Conservation (phyloP, 2,888 invertebrate species). For the Smittia sp. region DNA sequence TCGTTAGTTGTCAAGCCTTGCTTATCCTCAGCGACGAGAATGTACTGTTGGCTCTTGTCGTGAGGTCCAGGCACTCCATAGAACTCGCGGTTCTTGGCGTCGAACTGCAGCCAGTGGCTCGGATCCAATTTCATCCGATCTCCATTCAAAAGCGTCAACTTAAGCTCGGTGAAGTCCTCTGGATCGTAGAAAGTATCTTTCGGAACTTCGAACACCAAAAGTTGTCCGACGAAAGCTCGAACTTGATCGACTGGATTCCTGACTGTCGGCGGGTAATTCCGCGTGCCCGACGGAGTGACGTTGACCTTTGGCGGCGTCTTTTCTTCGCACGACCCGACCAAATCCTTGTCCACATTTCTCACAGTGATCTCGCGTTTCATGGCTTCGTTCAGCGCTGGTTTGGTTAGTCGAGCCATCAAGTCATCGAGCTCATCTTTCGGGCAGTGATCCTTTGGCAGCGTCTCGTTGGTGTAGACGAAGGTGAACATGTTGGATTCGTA, state of each 20-base stretch:
- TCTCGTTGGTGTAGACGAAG: constrained; percentile 77
- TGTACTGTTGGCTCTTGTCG: constrained; percentile 52
- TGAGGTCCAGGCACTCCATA: constrained; percentile 80
- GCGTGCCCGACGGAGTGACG: constrained; percentile 56
- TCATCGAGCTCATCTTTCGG: constrained; percentile 71
- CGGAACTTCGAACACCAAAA: constrained; percentile 78
- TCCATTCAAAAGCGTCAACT: constrained; percentile 69
- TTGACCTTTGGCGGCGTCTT: constrained; percentile 55
- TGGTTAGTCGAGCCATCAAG: constrained; percentile 55
- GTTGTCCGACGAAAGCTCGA: constrained; percentile 76
- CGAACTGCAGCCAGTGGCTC: constrained; percentile 85
- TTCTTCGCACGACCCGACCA: constrained; percentile 67
- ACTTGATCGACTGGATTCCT: constrained; percentile 83
- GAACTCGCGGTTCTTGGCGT: constrained; percentile 82
- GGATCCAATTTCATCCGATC: constrained; percentile 66
- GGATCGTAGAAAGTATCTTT: constrained; percentile 87
- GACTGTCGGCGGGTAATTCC: constrained; percentile 68
- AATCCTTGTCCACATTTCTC: constrained; percentile 63
- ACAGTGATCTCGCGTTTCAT: constrained; percentile 67
- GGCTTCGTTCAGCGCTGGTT: constrained; percentile 57
- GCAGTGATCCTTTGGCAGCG: constrained; percentile 73
- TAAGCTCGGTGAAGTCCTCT: constrained; percentile 76
- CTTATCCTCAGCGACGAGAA: constrained; percentile 68
- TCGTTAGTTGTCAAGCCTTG: constrained; percentile 74
- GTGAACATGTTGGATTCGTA: constrained; percentile 56